Evolutionary conservation across 1,140 invertebrate species (phyloP).

Genomic region (Oreohelix idahoensis): DNA sequence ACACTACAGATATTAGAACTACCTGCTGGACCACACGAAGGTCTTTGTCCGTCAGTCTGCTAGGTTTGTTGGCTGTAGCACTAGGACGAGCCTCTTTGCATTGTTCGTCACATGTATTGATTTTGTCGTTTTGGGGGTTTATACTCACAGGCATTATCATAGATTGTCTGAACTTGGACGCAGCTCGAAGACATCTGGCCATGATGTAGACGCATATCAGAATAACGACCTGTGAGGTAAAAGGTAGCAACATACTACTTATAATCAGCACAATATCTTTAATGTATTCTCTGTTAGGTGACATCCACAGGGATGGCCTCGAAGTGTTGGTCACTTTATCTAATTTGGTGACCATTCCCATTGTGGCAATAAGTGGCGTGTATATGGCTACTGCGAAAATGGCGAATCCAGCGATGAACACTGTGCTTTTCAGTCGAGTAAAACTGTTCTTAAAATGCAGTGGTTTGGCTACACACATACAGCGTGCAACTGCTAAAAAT

Average conservation of each 20-base stretch:
- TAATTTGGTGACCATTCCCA: constrained; percentile 10
- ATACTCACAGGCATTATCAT: too few species aligned
- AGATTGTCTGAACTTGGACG: neutral
- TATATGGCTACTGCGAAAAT: neutral
- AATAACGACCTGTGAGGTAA: neutral
- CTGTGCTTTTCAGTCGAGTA: neutral
- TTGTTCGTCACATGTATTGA: neutral
- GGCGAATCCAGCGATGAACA: constrained; percentile 1
- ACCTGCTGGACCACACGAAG: too few species aligned
- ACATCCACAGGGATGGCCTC: neutral
- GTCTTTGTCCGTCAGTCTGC: neutral
- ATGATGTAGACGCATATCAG: neutral
- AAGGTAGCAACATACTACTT: neutral
- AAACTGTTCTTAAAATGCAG: constrained; percentile 6
- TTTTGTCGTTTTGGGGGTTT: neutral
- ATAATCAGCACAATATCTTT: neutral
- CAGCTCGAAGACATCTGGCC: neutral
- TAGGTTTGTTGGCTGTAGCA: neutral
- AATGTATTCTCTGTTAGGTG: neutral
- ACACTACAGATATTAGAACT: too few species aligned
- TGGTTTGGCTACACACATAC: too few species aligned
- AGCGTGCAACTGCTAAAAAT: constrained; percentile 2
- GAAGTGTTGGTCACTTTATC: neutral
- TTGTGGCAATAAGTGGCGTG: neutral
- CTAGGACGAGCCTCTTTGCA: neutral